These are phyloP conservation scores for Tromatobia lineatoria DNA, from an alignment of 2,888 invertebrate species.

Conservation along the genomic window DNA sequence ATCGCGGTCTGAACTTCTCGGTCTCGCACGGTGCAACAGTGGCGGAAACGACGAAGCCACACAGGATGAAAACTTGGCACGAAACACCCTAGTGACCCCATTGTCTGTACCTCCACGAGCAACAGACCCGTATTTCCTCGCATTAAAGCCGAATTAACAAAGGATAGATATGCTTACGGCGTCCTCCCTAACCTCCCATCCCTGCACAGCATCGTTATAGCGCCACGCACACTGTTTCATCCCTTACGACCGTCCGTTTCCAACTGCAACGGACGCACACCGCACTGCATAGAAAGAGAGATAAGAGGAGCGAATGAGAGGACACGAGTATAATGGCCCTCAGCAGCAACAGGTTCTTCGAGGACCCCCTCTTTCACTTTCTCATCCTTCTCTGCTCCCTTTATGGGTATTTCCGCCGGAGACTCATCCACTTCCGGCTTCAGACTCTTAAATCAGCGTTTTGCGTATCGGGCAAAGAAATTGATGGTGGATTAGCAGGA, in stretches of 20 bases:
- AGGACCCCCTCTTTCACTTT: slow-evolving; percentile 60
- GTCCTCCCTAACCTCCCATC: slow-evolving; percentile 46
- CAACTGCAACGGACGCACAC: slow-evolving; percentile 76
- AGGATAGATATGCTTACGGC: slow-evolving; percentile 78
- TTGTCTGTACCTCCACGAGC: slow-evolving; percentile 77
- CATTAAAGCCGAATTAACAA: slow-evolving; percentile 83
- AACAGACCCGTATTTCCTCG: slow-evolving; percentile 72
- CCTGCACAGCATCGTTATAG: slow-evolving; percentile 49
- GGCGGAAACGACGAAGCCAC: slow-evolving; percentile 14
- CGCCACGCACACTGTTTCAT: slow-evolving; percentile 63
- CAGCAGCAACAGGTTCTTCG: slow-evolving; percentile 81
- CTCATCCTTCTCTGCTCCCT: slow-evolving; percentile 4
- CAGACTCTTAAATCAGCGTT: slow-evolving; percentile 17
- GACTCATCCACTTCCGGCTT: slow-evolving; percentile 39
- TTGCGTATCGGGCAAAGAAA: background rate
- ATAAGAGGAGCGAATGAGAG: slow-evolving; percentile 19
- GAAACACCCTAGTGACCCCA: slow-evolving; percentile 81
- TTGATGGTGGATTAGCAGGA: background rate
- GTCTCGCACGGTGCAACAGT: slow-evolving; percentile 49
- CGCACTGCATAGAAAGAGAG: slow-evolving; percentile 41
- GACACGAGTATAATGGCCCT: slow-evolving; percentile 63
- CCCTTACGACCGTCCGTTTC: slow-evolving; percentile 74
- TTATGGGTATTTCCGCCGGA: slow-evolving; percentile 27
- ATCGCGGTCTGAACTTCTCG: slow-evolving; percentile 78
- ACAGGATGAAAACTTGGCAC: slow-evolving; percentile 79